Evolutionary conservation across 2,888 invertebrate genomes (phyloP).

Genomic region (Ischnura elegans): DNA sequence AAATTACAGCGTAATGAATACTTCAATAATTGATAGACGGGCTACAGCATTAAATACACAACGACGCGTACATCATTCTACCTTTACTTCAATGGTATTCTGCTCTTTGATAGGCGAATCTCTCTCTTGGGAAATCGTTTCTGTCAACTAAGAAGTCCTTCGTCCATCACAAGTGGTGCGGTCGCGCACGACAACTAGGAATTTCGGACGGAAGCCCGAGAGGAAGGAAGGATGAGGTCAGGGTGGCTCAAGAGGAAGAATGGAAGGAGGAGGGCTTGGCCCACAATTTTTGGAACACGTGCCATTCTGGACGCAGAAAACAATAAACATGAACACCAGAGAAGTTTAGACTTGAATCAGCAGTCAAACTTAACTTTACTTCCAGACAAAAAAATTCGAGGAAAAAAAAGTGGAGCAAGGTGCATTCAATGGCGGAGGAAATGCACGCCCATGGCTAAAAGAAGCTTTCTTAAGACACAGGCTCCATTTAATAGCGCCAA

Average conservation of each 20-base stretch:
- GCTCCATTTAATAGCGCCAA: too few species aligned
- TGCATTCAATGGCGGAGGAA: too few species aligned
- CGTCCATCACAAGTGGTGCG: not conserved
- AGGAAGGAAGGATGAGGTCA: slow-evolving; percentile 15
- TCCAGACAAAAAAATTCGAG: too few species aligned
- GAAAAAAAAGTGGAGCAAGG: too few species aligned
- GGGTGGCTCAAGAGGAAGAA: not conserved
- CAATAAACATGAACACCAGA: not conserved
- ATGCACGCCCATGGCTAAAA: too few species aligned
- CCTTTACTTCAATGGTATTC: too few species aligned
- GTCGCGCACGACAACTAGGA: not conserved
- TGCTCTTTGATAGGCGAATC: not conserved
- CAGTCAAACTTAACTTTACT: too few species aligned
- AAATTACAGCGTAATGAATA: too few species aligned
- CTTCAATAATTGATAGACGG: too few species aligned
- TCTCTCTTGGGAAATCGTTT: not conserved
- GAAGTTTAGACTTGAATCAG: not conserved
- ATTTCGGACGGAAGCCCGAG: not conserved
- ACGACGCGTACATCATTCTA: too few species aligned
- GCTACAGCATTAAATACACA: too few species aligned
- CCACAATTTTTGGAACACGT: not conserved
- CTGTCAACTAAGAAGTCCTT: not conserved
- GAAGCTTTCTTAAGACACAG: too few species aligned
- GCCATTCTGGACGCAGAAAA: not conserved
- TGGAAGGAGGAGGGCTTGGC: not conserved